These are phyloP conservation scores for Dermatemys mawii DNA, from an alignment of 2,113 vertebrate genomes.

Conservation along the genomic window DNA sequence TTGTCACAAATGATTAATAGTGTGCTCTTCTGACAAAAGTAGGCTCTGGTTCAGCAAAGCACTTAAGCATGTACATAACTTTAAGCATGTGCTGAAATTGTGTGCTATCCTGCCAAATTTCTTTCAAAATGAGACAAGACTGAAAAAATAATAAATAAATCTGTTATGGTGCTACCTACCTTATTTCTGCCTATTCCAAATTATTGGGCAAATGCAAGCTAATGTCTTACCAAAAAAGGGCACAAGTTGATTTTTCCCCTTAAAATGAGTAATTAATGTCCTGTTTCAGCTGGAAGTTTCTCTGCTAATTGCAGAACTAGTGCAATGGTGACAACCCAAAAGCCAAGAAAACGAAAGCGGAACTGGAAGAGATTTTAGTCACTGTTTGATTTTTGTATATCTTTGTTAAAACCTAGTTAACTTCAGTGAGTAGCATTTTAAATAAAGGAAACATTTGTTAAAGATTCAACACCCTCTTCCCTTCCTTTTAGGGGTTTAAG, in stretches of 20 bases:
- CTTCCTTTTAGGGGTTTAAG: not conserved
- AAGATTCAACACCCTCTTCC: not conserved
- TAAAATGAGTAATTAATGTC: not conserved
- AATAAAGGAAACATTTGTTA: not conserved
- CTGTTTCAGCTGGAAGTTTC: not conserved
- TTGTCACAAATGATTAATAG: slow-evolving; percentile 72
- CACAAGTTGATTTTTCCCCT: rapidly evolving
- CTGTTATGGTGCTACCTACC: not conserved
- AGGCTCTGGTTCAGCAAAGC: slow-evolving; percentile 56
- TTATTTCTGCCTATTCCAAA: slow-evolving; percentile 18
- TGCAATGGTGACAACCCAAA: not conserved
- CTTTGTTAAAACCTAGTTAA: not conserved
- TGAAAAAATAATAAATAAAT: slow-evolving; percentile 17
- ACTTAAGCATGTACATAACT: slow-evolving; percentile 12
- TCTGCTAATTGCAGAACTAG: rapidly evolving
- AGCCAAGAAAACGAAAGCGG: not conserved
- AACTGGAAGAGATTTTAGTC: not conserved
- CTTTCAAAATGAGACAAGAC: slow-evolving; percentile 20
- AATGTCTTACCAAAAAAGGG: not conserved
- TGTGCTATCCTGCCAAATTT: not conserved
- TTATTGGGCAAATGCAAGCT: not conserved
- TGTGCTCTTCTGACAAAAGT: slow-evolving; percentile 51
- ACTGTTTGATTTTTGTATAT: not conserved
- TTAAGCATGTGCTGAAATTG: slow-evolving; percentile 29
- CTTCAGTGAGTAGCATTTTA: not conserved